Evolutionary conservation across 2,797 vertebrate species (phyloP).

Genomic region (Tinamus major): DNA sequence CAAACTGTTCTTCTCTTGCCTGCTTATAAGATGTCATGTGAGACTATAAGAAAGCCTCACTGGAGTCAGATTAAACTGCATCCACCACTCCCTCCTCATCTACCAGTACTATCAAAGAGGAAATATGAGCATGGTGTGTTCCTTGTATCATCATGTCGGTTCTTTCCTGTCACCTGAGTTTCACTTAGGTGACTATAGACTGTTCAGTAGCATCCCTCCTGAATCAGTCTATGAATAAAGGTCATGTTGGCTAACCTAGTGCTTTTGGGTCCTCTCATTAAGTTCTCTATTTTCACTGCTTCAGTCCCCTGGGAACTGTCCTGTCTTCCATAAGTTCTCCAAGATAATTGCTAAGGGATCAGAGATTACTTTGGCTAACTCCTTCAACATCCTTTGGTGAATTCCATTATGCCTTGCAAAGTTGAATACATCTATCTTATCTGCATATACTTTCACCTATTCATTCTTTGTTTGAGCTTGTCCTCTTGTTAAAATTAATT

Average conservation of each 20-base stretch:
- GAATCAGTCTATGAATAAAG: neutral
- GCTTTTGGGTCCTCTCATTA: neutral
- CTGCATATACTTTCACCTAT: neutral
- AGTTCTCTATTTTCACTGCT: neutral
- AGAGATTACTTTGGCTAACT: neutral
- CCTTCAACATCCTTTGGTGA: neutral
- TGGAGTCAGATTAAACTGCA: neutral
- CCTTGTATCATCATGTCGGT: neutral
- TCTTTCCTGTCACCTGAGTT: neutral
- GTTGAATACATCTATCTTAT: conserved; percentile 19
- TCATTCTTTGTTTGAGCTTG: conserved; percentile 31
- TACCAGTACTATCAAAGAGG: neutral
- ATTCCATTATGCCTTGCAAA: neutral
- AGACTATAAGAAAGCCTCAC: neutral
- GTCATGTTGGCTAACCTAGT: neutral
- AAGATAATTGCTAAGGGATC: neutral
- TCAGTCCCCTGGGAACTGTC: neutral
- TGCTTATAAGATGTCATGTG: neutral
- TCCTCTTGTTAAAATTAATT: conserved; percentile 45
- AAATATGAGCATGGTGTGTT: neutral
- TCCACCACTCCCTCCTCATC: neutral
- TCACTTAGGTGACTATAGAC: neutral
- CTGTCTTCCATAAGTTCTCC: neutral
- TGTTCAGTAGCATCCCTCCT: neutral
- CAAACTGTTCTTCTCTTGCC: neutral